These are phyloP conservation scores for Sinosuthora webbiana DNA, from an alignment of 2,113 vertebrate genomes.

Conservation along the genomic window DNA sequence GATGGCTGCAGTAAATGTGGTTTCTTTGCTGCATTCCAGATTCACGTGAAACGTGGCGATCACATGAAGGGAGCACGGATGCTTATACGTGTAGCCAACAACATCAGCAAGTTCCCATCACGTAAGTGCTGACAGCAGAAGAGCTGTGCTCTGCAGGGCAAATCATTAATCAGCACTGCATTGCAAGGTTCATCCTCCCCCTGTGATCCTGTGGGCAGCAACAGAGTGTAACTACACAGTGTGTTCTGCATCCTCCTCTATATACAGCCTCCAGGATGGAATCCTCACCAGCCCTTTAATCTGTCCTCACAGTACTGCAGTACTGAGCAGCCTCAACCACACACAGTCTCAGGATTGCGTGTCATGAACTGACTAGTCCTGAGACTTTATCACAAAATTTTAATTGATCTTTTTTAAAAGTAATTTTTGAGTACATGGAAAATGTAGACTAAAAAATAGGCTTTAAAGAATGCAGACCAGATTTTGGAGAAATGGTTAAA, in stretches of 20 bases:
- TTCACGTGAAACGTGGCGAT: slow-evolving; percentile 90
- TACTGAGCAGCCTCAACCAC: neutral
- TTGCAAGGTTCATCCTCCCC: neutral
- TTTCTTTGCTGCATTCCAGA: slow-evolving; percentile 70
- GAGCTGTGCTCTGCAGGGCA: neutral
- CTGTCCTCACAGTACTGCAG: neutral
- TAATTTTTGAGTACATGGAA: neutral
- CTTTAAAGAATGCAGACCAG: neutral
- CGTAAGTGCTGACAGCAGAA: slow-evolving; percentile 79
- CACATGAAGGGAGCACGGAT: slow-evolving; percentile 94
- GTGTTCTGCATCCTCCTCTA: neutral
- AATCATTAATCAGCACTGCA: neutral
- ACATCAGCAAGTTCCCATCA: slow-evolving; percentile 96
- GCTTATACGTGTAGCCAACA: slow-evolving; percentile 96
- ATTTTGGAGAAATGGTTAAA: neutral
- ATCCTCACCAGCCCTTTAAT: neutral
- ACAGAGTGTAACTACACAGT: neutral
- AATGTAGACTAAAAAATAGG: neutral
- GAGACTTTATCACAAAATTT: neutral
- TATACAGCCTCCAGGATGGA: accelerated
- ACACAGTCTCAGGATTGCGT: accelerated
- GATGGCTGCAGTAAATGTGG: neutral
- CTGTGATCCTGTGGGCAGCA: accelerated
- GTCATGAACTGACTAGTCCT: neutral
- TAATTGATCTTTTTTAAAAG: neutral